phyloP scores from a whole-genome alignment of 2,113 vertebrate species.

The Puntigrus tetrazona region DNA sequence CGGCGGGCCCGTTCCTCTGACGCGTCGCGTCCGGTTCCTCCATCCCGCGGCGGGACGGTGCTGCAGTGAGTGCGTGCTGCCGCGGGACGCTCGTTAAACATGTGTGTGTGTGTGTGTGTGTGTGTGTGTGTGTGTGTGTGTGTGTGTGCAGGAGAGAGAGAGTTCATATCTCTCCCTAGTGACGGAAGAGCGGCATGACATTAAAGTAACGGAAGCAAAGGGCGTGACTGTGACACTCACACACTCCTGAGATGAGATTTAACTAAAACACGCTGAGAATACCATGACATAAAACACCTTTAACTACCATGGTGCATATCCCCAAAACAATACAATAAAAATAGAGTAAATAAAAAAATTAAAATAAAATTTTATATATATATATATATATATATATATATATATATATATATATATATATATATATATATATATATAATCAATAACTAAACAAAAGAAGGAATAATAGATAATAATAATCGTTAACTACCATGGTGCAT shows the following conservation, averaged over 20 bases:
- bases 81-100: conserved; percentile 59
- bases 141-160: not conserved
- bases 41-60: conserved; percentile 66
- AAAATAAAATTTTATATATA: no score
- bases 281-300: not conserved
- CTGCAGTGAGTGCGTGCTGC: conserved; percentile 55
- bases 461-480: no score
- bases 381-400: no score
- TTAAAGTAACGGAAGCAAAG: not conserved
- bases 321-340: no score
- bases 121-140: not conserved
- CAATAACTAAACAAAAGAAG: no score
- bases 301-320: not conserved
- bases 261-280: not conserved
- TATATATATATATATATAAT: no score
- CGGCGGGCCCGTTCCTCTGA: conserved; percentile 63
- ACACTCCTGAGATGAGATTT: not conserved
- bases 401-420: no score
- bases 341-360: no score
- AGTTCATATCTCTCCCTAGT: conserved; percentile 70
- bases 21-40: conserved; percentile 56
- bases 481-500: no score
- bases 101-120: conserved; percentile 15
- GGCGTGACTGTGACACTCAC: not conserved
- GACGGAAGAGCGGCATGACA: conserved; percentile 68